Evolutionary conservation across 2,113 vertebrate genomes (phyloP).

Genomic region (Chaetorhynchus papuensis): DNA sequence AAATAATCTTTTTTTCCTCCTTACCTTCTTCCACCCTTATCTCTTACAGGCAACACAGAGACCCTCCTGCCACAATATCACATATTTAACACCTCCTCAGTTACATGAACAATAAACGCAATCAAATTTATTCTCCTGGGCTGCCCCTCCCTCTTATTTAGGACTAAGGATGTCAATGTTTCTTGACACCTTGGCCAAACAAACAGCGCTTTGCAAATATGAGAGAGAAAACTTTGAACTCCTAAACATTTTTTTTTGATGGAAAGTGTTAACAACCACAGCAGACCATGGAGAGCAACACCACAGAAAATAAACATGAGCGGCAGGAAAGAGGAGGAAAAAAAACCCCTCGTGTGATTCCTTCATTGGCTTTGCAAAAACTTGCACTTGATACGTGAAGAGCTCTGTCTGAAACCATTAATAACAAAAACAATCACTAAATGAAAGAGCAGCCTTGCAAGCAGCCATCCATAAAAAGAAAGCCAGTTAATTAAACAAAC

Average conservation of each 20-base stretch:
- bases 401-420: conserved; percentile 58
- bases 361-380: conserved; percentile 50
- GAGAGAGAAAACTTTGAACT: conserved; percentile 48
- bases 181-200: background rate
- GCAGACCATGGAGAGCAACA: background rate
- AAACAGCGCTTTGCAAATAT: conserved; percentile 25
- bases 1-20: background rate
- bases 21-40: background rate
- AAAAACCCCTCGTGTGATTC: background rate
- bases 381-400: conserved; percentile 46
- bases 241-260: background rate
- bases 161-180: background rate
- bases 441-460: conserved; percentile 58
- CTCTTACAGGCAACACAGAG: background rate
- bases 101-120: background rate
- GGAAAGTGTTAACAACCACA: conserved; percentile 41
- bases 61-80: background rate
- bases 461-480: conserved; percentile 64
- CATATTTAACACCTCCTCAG: background rate
- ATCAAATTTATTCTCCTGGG: background rate
- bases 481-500: conserved; percentile 60
- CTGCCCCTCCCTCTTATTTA: background rate
- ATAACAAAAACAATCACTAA: conserved; percentile 64
- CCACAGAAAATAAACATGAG: conserved; percentile 43
- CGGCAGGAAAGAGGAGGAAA: background rate